Percentiles rank a stretch among this genome's conserved stretches.
Conservation (phyloP, 2,888 invertebrate species). For the Caenorhabditis wallacei region DNA sequence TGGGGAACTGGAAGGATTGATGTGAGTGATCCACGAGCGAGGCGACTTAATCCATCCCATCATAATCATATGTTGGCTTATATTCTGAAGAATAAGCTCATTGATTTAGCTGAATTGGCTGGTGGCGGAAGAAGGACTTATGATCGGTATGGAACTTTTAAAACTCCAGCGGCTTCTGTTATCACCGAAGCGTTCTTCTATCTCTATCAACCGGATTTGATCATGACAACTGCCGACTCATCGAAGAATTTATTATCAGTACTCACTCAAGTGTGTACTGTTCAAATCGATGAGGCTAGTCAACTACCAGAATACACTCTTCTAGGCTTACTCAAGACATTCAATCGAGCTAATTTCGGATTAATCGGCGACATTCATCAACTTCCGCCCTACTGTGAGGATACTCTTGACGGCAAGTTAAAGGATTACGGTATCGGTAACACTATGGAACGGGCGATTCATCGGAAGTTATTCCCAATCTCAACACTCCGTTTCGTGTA, state of each 20-base stretch:
- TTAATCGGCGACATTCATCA: slow-evolving; percentile 48
- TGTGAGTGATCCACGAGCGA: neutral
- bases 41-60: neutral
- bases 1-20: slow-evolving; percentile 5
- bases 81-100: neutral
- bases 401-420: slow-evolving; percentile 5
- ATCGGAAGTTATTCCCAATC: slow-evolving; percentile 17
- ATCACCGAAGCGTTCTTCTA: slow-evolving; percentile 25
- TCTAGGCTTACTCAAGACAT: slow-evolving; percentile 10
- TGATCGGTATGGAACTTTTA: neutral
- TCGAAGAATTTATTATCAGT: neutral
- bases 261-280: slow-evolving; percentile 8
- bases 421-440: slow-evolving; percentile 46
- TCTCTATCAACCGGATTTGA: slow-evolving; percentile 32
- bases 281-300: slow-evolving; percentile 46
- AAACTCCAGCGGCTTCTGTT: neutral
- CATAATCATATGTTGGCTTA: neutral
- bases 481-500: slow-evolving; percentile 19
- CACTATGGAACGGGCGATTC: slow-evolving; percentile 33
- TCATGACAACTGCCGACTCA: slow-evolving; percentile 40
- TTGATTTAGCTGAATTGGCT: neutral
- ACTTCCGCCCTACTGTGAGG: slow-evolving; percentile 42
- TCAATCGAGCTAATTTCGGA: slow-evolving; percentile 16
- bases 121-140: neutral
- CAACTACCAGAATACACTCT: slow-evolving; percentile 43